These are phyloP conservation scores for Homalodisca vitripennis DNA, from an alignment of 1,140 invertebrate species.

Conservation along the genomic window DNA sequence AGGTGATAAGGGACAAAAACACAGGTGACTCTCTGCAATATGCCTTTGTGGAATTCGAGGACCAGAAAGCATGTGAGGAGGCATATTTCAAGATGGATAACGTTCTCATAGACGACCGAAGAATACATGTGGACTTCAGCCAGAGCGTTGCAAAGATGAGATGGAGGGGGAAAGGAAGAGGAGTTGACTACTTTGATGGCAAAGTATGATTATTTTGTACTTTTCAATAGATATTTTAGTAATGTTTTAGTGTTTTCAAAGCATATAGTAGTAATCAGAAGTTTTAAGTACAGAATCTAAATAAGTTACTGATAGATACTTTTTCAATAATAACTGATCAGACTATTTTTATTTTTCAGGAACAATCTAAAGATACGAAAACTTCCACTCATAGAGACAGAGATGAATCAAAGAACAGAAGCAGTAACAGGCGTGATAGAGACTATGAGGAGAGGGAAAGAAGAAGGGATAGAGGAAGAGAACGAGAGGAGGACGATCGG, in stretches of 20 bases:
- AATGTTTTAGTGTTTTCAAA: background rate
- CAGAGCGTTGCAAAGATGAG: slow-evolving; percentile 94
- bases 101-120: slow-evolving; percentile 95
- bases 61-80: slow-evolving; percentile 93
- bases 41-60: slow-evolving; percentile 98
- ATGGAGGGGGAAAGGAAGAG: slow-evolving; percentile 82
- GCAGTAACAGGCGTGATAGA: slow-evolving; percentile 33
- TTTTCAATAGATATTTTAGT: background rate
- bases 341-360: slow-evolving; percentile 5
- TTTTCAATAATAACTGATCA: too few species aligned
- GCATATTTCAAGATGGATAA: slow-evolving; percentile 99
- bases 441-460: slow-evolving; percentile 34
- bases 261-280: background rate
- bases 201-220: slow-evolving; percentile 30
- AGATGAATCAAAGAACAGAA: slow-evolving; percentile 31
- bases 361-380: slow-evolving; percentile 32
- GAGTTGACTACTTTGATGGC: slow-evolving; percentile 53
- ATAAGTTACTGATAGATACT: slow-evolving; percentile 15
- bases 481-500: slow-evolving; percentile 29
- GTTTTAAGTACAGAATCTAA: background rate
- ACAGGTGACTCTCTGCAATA: slow-evolving; percentile 96
- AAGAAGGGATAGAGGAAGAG: slow-evolving; percentile 27
- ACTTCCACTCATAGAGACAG: slow-evolving; percentile 35
- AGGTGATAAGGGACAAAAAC: slow-evolving; percentile 94
- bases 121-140: slow-evolving; percentile 99